Conservation (phyloP, 2,888 invertebrate genomes). For the Nowickia ferox region DNA sequence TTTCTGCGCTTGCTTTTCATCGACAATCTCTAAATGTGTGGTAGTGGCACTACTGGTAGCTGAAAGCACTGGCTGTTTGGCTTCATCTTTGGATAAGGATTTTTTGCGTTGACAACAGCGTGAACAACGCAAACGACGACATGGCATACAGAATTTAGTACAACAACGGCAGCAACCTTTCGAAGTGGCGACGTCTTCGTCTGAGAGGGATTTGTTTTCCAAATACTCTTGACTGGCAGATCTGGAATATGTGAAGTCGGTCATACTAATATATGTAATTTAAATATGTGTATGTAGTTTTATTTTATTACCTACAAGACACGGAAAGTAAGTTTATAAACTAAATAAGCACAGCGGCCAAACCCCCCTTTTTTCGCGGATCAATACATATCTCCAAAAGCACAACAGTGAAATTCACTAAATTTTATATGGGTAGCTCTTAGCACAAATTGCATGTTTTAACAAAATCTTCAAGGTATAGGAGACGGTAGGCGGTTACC, state of each 20-base stretch:
- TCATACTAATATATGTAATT: too few species aligned
- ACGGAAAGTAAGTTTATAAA: background rate
- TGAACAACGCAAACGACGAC: slow-evolving; percentile 80
- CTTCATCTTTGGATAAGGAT: slow-evolving; percentile 75
- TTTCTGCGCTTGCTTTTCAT: slow-evolving; percentile 77
- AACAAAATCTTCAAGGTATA: too few species aligned
- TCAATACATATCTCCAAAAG: too few species aligned
- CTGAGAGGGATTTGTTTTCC: slow-evolving; percentile 73
- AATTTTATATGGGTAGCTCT: too few species aligned
- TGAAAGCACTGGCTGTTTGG: slow-evolving; percentile 77
- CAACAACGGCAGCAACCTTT: slow-evolving; percentile 80
- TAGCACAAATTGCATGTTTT: too few species aligned
- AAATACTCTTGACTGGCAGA: slow-evolving; percentile 82
- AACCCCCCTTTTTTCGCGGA: too few species aligned
- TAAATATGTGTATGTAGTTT: too few species aligned
- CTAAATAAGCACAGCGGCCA: background rate
- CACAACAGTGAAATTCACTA: too few species aligned
- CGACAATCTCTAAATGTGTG: slow-evolving; percentile 78
- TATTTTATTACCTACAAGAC: too few species aligned
- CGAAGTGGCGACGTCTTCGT: slow-evolving; percentile 74
- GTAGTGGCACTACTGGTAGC: slow-evolving; percentile 79
- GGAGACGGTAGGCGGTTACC: too few species aligned
- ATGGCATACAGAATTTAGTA: slow-evolving; percentile 81
- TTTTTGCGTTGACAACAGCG: slow-evolving; percentile 79
- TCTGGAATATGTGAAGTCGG: slow-evolving; percentile 67